phyloP scores from a whole-genome alignment of 2,888 invertebrate species.

The Anthoptus insignis region DNA sequence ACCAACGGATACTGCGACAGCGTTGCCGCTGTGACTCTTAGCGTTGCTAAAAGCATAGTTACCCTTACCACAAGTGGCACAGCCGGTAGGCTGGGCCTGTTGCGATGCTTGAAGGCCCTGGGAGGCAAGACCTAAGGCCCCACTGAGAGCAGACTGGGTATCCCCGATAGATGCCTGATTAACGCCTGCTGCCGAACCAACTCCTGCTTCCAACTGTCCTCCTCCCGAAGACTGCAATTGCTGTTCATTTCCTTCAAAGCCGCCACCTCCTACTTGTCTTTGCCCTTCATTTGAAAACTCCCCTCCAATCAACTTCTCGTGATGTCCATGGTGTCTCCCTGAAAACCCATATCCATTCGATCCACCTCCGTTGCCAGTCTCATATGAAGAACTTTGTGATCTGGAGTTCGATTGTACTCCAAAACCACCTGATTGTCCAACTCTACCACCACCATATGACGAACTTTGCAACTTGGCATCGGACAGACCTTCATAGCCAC shows the following conservation, averaged over 20 bases:
- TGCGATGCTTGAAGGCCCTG: slow-evolving; percentile 65
- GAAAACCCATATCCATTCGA: slow-evolving; percentile 14
- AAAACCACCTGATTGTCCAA: slow-evolving; percentile 2
- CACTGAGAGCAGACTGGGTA: slow-evolving; percentile 58
- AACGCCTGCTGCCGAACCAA: slow-evolving; percentile 12
- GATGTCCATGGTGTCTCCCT: slow-evolving; percentile 9
- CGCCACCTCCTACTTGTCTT: slow-evolving; percentile 16
- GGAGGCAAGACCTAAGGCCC: slow-evolving; percentile 68
- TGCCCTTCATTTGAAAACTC: slow-evolving; percentile 25
- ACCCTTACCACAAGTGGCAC: slow-evolving; percentile 71
- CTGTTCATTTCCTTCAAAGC: slow-evolving; percentile 40
- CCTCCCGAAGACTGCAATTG: slow-evolving; percentile 39
- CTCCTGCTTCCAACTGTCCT: slow-evolving; percentile 45
- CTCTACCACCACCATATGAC: slow-evolving; percentile 15
- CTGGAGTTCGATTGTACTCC: slow-evolving; percentile 13
- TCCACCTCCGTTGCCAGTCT: slow-evolving; percentile 20
- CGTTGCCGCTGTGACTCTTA: slow-evolving; percentile 71
- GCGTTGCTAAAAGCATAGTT: slow-evolving; percentile 77
- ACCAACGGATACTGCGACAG: slow-evolving; percentile 75
- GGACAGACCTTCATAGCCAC: background rate
- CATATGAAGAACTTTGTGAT: slow-evolving; percentile 40
- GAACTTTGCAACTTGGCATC: background rate
- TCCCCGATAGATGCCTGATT: slow-evolving; percentile 44
- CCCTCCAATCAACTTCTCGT: slow-evolving; percentile 21
- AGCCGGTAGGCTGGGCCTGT: slow-evolving; percentile 55